Evolutionary conservation across 2,888 invertebrate genomes (phyloP).

Genomic region (Romanomermis culicivorax): DNA sequence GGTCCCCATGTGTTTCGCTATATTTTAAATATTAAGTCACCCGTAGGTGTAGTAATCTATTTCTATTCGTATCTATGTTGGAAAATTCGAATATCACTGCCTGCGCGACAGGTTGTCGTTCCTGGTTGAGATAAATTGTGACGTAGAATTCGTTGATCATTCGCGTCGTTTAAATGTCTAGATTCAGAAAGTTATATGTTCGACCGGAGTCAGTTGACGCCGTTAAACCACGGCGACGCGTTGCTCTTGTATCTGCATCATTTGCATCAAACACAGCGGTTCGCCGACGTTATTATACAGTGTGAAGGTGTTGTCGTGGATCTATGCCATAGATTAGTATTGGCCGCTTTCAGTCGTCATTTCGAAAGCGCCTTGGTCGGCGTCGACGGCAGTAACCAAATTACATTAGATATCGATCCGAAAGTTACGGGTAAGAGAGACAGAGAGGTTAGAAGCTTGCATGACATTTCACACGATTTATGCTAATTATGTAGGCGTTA

Average conservation of each 20-base stretch:
- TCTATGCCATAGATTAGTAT: slow-evolving; percentile 15
- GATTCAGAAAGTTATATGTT: not conserved
- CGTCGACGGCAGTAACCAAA: slow-evolving; percentile 9
- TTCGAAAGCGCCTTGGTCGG: slow-evolving; percentile 14
- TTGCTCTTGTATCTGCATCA: slow-evolving; percentile 7
- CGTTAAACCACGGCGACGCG: slow-evolving; percentile 7
- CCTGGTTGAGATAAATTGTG: too few relatives aligned
- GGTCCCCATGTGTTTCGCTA: too few relatives aligned
- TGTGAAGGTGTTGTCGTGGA: slow-evolving; percentile 11
- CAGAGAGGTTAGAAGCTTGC: too few relatives aligned
- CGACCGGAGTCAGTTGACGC: not conserved
- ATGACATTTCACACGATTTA: too few relatives aligned
- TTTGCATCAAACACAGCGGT: slow-evolving; percentile 1
- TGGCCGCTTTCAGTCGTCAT: slow-evolving; percentile 14
- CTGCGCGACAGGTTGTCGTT: too few relatives aligned
- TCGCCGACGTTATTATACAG: slow-evolving; percentile 14
- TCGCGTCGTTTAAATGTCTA: too few relatives aligned
- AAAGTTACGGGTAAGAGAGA: slow-evolving; percentile 1
- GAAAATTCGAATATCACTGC: too few relatives aligned
- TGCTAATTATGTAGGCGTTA: too few relatives aligned
- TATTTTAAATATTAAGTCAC: too few relatives aligned
- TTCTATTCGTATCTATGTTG: too few relatives aligned
- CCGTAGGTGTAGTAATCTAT: too few relatives aligned
- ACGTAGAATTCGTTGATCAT: too few relatives aligned
- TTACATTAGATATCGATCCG: slow-evolving; percentile 15